These are phyloP conservation scores for Asbolus verrucosus DNA, from an alignment of 1,140 invertebrate genomes.

Conservation along the genomic window DNA sequence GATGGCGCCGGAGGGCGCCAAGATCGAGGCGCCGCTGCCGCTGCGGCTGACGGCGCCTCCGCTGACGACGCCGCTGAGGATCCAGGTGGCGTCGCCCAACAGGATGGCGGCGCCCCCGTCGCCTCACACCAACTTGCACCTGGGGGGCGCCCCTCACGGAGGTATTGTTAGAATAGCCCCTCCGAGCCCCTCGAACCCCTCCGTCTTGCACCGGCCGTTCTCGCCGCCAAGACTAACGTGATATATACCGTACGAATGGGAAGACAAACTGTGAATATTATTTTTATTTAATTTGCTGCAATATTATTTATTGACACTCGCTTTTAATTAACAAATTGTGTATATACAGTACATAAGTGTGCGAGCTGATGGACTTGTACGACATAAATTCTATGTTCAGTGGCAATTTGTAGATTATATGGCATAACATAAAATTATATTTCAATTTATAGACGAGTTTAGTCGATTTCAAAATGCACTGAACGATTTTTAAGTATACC, in stretches of 20 bases:
- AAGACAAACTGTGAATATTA: slow-evolving; percentile 50
- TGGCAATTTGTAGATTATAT: slow-evolving; percentile 51
- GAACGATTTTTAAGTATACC: slow-evolving; percentile 33
- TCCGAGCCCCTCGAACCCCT: slow-evolving; percentile 58
- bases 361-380: slow-evolving; percentile 23
- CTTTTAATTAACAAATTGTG: slow-evolving; percentile 8
- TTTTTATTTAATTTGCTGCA: slow-evolving; percentile 53
- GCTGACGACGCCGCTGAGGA: slow-evolving; percentile 64
- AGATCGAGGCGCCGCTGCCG: slow-evolving; percentile 61
- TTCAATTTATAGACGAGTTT: slow-evolving; percentile 45
- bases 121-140: slow-evolving; percentile 58
- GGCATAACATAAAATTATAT: slow-evolving; percentile 40
- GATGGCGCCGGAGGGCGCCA: slow-evolving; percentile 34
- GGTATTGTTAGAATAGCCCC: slow-evolving; percentile 63
- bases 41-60: slow-evolving; percentile 57
- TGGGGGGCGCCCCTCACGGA: slow-evolving; percentile 53
- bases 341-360: slow-evolving; percentile 30
- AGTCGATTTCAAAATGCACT: slow-evolving; percentile 48
- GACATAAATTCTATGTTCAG: slow-evolving; percentile 48
- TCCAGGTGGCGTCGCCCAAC: slow-evolving; percentile 67
- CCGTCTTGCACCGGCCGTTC: slow-evolving; percentile 68
- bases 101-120: slow-evolving; percentile 56
- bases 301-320: slow-evolving; percentile 51
- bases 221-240: slow-evolving; percentile 68
- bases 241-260: slow-evolving; percentile 63